Evolutionary conservation across 2,113 vertebrate genomes (phyloP).

Genomic region (Malurus elegans): DNA sequence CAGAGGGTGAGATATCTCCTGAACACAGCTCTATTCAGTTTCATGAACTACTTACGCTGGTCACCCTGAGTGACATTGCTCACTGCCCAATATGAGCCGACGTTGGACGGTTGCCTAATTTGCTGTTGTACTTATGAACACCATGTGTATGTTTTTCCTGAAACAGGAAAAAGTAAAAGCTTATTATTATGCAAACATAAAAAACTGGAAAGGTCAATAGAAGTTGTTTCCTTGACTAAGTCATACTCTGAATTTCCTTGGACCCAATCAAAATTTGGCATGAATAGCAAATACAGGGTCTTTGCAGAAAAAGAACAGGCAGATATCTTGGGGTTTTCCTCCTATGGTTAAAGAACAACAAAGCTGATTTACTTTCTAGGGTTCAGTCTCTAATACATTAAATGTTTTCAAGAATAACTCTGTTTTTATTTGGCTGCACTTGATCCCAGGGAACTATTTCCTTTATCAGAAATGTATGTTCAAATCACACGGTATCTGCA

Average conservation of each 20-base stretch:
- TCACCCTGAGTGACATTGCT: not conserved
- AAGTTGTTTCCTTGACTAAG: not conserved
- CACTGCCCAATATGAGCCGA: not conserved
- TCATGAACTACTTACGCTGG: not conserved
- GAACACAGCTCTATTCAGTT: not conserved
- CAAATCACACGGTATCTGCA: not conserved
- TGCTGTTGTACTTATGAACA: not conserved
- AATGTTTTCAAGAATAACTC: not conserved
- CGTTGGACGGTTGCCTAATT: not conserved
- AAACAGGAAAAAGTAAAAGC: not conserved
- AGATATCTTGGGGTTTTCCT: not conserved
- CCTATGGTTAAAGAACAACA: not conserved
- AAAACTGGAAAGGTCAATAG: not conserved
- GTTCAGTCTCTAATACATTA: not conserved
- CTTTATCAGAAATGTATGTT: not conserved
- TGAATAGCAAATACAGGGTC: not conserved
- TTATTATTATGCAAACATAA: not conserved
- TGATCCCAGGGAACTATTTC: not conserved
- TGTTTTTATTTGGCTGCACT: not conserved
- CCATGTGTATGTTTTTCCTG: not conserved
- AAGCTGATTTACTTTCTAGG: not conserved
- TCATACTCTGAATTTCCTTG: not conserved
- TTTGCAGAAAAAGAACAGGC: not conserved
- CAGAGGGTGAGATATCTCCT: not conserved
- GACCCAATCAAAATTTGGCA: not conserved